phyloP scores from a whole-genome alignment of 2,113 vertebrate species.

The Notechis scutatus region DNA sequence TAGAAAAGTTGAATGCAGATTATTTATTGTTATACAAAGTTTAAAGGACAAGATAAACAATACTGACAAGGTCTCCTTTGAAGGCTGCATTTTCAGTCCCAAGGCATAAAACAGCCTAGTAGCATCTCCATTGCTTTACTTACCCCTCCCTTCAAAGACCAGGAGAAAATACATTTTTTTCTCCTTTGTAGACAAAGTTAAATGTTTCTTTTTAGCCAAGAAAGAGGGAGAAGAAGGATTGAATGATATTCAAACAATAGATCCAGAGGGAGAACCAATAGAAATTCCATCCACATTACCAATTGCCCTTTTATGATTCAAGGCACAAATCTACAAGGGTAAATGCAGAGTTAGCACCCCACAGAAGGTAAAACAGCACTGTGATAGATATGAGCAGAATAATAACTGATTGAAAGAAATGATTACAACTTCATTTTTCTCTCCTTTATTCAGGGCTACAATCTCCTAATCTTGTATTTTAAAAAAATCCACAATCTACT shows the following conservation, averaged over 20 bases:
- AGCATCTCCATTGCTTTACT: neutral
- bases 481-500: neutral
- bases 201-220: neutral
- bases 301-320: neutral
- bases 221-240: neutral
- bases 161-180: neutral
- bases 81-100: neutral
- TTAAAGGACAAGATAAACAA: neutral
- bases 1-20: neutral
- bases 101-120: neutral
- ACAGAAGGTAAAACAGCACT: neutral
- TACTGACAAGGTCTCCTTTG: neutral
- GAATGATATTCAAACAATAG: neutral
- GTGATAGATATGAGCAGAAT: neutral
- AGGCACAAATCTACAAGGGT: neutral
- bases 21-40: fast-evolving
- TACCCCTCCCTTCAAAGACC: slow-evolving; percentile 4
- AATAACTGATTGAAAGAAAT: neutral
- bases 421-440: neutral
- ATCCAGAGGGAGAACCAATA: neutral
- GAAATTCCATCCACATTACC: neutral
- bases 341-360: neutral
- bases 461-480: neutral
- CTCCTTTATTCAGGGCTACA: neutral
- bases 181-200: slow-evolving; percentile 18